Evolutionary conservation across 2,113 vertebrate species (phyloP).

Genomic region (Mirounga angustirostris): DNA sequence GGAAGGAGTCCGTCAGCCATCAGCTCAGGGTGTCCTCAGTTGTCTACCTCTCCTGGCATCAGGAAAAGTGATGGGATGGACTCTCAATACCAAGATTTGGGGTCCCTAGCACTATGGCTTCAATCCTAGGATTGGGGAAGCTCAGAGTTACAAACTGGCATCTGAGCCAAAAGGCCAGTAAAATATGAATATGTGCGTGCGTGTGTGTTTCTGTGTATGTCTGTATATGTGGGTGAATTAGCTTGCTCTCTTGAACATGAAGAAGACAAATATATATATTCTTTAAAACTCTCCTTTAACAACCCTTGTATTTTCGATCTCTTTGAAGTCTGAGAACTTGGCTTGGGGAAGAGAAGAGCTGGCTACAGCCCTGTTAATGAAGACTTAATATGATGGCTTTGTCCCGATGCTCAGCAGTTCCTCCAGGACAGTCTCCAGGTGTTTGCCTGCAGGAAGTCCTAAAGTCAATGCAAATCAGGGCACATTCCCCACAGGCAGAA

Average conservation of each 20-base stretch:
- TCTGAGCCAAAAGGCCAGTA: neutral
- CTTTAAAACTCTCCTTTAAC: neutral
- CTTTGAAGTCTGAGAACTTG: neutral
- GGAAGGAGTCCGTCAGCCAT: neutral
- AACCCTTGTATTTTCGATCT: neutral
- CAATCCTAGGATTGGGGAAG: neutral
- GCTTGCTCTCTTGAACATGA: neutral
- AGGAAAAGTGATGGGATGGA: neutral
- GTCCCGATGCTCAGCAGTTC: neutral
- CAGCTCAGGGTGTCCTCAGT: neutral
- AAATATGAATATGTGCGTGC: neutral
- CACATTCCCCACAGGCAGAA: neutral
- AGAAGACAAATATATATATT: neutral
- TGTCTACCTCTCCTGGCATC: neutral
- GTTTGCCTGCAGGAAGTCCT: neutral
- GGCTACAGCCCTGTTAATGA: neutral
- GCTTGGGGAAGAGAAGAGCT: neutral
- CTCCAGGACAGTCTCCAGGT: neutral
- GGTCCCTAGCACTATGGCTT: neutral
- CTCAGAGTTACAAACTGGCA: neutral
- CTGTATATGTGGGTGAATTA: neutral
- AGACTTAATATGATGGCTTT: neutral
- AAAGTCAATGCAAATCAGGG: neutral
- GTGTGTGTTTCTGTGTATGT: neutral
- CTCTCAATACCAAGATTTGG: neutral